A percentile compares a stretch with the other conserved stretches of the same genome.
These are phyloP conservation scores for Verasper variegatus DNA, from an alignment of 2,113 vertebrate genomes.

Conservation along the genomic window DNA sequence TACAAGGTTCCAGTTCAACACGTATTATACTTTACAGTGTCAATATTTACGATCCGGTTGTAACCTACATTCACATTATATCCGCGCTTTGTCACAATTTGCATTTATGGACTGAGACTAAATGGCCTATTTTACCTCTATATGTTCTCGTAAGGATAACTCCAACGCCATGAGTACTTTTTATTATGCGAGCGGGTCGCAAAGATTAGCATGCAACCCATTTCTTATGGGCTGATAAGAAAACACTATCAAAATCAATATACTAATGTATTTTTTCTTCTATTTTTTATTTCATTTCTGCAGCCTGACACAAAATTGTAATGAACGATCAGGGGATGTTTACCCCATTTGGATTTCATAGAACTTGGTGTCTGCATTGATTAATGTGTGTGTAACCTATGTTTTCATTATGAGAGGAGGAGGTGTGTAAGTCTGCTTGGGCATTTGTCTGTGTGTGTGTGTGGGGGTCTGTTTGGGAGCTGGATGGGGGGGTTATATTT, in stretches of 20 bases:
- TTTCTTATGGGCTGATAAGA: conserved; percentile 45
- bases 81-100: conserved; percentile 65
- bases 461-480: conserved; percentile 33
- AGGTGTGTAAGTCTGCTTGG: conserved; percentile 14
- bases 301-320: conserved; percentile 76
- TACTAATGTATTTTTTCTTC: conserved; percentile 73
- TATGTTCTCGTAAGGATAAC: conserved; percentile 34
- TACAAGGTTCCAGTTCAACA: conserved; percentile 62
- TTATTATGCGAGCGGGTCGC: conserved; percentile 36
- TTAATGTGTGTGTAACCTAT: conserved; percentile 81
- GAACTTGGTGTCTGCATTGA: conserved; percentile 80
- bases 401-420: conserved; percentile 81
- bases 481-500: conserved; percentile 65
- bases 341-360: conserved; percentile 81
- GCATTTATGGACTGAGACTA: conserved; percentile 55
- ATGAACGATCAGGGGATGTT: conserved; percentile 82
- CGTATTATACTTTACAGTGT: conserved; percentile 66
- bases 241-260: conserved; percentile 70
- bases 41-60: conserved; percentile 74
- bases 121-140: conserved; percentile 52
- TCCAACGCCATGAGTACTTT: conserved; percentile 35
- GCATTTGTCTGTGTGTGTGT: conserved; percentile 15
- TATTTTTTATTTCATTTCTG: conserved; percentile 71
- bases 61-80: conserved; percentile 66
- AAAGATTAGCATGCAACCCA: conserved; percentile 23